Conservation (phyloP, 2,888 invertebrate genomes). For the Choristoneura rosaceana region DNA sequence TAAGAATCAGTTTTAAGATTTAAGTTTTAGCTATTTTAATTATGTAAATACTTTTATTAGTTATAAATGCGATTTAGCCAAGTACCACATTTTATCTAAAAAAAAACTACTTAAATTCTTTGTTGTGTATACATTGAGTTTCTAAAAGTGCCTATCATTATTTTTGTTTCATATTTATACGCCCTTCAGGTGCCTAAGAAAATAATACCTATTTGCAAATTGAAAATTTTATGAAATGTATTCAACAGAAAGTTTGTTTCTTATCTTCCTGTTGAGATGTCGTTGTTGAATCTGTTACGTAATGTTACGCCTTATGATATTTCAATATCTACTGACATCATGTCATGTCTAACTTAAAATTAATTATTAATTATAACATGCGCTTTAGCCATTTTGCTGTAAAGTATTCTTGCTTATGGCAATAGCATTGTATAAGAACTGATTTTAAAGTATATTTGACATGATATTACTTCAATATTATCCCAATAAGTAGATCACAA, state of each 20-base stretch:
- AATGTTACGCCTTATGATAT: slow-evolving; percentile 21
- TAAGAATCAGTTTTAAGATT: slow-evolving; percentile 48
- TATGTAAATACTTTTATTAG: slow-evolving; percentile 65
- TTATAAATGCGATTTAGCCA: slow-evolving; percentile 57
- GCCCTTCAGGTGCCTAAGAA: slow-evolving; percentile 45
- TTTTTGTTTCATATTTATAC: slow-evolving; percentile 52
- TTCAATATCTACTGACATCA: slow-evolving; percentile 22
- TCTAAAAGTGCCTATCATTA: slow-evolving; percentile 67
- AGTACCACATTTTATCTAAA: slow-evolving; percentile 63
- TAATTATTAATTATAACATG: slow-evolving; percentile 11
- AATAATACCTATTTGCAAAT: slow-evolving; percentile 29
- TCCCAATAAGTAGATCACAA: slow-evolving; percentile 43
- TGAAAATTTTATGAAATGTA: slow-evolving; percentile 27
- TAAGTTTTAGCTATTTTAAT: slow-evolving; percentile 64
- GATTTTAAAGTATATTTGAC: slow-evolving; percentile 51
- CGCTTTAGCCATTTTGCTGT: slow-evolving; percentile 30
- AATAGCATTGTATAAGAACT: slow-evolving; percentile 49
- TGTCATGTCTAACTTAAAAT: slow-evolving; percentile 25
- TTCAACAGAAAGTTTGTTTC: slow-evolving; percentile 10
- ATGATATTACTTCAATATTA: slow-evolving; percentile 67
- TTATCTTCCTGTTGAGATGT: slow-evolving; percentile 7
- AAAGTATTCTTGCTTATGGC: slow-evolving; percentile 32
- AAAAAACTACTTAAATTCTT: slow-evolving; percentile 62
- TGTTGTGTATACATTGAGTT: slow-evolving; percentile 57
- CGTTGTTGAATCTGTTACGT: slow-evolving; percentile 36